Evolutionary conservation across 2,797 vertebrate species (phyloP), one percentile per base, ranked within the genome.

Genomic region (Eleutherodactylus coqui): DNA sequence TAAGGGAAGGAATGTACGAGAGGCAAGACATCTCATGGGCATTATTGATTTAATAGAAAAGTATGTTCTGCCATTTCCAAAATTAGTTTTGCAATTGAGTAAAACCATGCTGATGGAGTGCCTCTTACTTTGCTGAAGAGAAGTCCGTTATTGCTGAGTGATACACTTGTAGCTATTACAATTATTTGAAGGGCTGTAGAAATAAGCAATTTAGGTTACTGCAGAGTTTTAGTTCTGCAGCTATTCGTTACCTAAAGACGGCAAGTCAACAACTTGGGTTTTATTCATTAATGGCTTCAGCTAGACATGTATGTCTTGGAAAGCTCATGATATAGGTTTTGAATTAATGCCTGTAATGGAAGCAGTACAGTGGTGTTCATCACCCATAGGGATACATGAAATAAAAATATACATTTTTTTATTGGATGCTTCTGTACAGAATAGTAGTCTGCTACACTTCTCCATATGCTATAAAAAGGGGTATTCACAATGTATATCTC

Each of bases 31-130:
- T 79, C 70, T 84, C 53, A 45, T 84, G 77, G 82, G 73, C 43
- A 70, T 62, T 84, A 87, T 87, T 87, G 86, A 87, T 87, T 87
- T 84, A 87, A 83, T 83, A 73, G 43, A 67, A 51, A 62, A 45
- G 75, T 49, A 84, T 75, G 82, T 84, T 79, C 38, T 75, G 82
- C 76, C 79, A 87, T 87, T 87, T 87, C 77, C 82, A 84, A 84
- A 84, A 87, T 84, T 80, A 79, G 67, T 79, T 67, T 58, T 79
- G 76, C 53, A 84, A 55, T 72, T 79, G 64, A 87, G 82, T 79
- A 70, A 51, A 79, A 62, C 51, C 4, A 8, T 75, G 76, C 55
- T 64, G 77, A 87, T 81, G 16, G 47, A 70, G 77, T 67, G 82
- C 51, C 69, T 45, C 79, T 41, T 55, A 53, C 70, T 67, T 55